Conservation (phyloP, 2,113 vertebrate genomes). For the Macquaria australasica region DNA sequence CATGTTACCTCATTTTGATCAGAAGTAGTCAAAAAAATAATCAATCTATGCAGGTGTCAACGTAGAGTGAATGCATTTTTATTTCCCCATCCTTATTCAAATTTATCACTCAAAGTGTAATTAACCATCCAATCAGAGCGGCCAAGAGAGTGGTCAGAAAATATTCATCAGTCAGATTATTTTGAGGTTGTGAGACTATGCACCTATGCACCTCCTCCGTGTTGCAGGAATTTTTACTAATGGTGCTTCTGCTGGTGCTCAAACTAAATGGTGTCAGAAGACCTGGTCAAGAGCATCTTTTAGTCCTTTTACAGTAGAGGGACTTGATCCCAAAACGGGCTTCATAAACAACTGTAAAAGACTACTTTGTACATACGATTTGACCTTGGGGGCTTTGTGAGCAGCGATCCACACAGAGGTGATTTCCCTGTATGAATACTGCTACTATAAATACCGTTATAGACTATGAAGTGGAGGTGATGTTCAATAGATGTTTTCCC, state of each 20-base stretch:
- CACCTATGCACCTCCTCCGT: constrained; percentile 80
- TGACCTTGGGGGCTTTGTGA: constrained; percentile 57
- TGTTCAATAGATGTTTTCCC: constrained; percentile 69
- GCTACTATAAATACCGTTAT: constrained; percentile 49
- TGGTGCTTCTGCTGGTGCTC: constrained; percentile 87
- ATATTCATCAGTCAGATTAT: constrained; percentile 51
- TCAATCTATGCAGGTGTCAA: constrained; percentile 81
- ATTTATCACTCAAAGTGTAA: constrained; percentile 56
- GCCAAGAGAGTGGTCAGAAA: constrained; percentile 70
- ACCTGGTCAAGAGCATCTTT: constrained; percentile 71
- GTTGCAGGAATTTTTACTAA: constrained; percentile 81
- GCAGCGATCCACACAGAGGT: constrained; percentile 36
- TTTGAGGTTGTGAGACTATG: constrained; percentile 75
- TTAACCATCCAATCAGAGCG: constrained; percentile 57
- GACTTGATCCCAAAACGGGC: constrained; percentile 57
- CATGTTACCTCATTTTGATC: constrained; percentile 79
- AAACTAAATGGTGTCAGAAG: constrained; percentile 74
- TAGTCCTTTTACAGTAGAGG: constrained; percentile 65
- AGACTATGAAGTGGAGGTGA: constrained; percentile 53
- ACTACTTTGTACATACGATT: constrained; percentile 73
- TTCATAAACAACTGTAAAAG: constrained; percentile 64
- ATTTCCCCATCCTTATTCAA: constrained; percentile 44
- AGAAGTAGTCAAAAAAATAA: constrained; percentile 66
- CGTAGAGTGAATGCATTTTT: constrained; percentile 64
- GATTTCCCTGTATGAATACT: constrained; percentile 42